phyloP scores from a whole-genome alignment of 2,888 invertebrate species.

The Ryuthela nishihirai region DNA sequence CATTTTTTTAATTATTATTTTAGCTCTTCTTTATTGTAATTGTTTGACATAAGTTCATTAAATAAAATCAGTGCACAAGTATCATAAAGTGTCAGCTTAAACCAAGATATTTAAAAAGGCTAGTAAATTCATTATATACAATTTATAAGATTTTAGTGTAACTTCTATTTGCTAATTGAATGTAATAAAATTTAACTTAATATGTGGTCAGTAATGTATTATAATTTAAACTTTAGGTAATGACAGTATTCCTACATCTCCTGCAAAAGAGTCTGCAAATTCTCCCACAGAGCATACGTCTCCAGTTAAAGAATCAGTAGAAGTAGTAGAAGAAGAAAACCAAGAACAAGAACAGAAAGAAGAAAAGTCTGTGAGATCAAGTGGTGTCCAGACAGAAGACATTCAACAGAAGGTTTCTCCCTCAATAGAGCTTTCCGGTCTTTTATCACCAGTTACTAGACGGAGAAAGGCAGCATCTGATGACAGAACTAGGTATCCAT shows the following conservation, averaged over 20 bases:
- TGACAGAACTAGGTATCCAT: conserved; percentile 34
- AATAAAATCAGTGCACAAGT: too few relatives aligned
- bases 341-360: conserved; percentile 19
- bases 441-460: conserved; percentile 39
- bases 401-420: background rate
- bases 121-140: too few relatives aligned
- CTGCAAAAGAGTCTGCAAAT: conserved; percentile 19
- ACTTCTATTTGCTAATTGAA: background rate
- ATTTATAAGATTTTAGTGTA: too few relatives aligned
- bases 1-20: too few relatives aligned
- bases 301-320: too few relatives aligned
- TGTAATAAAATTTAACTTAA: background rate
- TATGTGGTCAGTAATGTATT: background rate
- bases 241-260: conserved; percentile 27
- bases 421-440: background rate
- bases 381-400: conserved; percentile 9
- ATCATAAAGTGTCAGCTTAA: too few relatives aligned
- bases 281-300: conserved; percentile 17
- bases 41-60: too few relatives aligned
- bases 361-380: conserved; percentile 21
- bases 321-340: too few relatives aligned
- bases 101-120: too few relatives aligned
- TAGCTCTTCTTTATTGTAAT: too few relatives aligned
- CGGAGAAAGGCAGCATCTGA: conserved; percentile 26
- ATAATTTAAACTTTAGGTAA: conserved; percentile 4